Conservation (phyloP, 2,797 vertebrate genomes). For the Channallabes apus region DNA sequence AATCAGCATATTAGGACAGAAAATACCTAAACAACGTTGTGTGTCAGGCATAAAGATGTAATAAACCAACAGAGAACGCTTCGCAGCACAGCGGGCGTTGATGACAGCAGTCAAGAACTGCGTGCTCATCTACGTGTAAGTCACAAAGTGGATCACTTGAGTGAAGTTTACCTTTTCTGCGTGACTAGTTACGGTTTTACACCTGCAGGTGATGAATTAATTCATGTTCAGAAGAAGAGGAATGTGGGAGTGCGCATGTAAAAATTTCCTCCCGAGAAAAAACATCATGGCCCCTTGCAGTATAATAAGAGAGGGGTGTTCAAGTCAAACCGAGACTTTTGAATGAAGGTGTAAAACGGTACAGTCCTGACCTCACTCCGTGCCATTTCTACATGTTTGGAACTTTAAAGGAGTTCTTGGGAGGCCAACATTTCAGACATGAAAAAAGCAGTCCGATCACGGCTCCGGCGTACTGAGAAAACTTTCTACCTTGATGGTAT, state of each 20-base stretch:
- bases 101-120: conserved; percentile 24
- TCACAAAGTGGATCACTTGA: conserved; percentile 67
- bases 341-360: no score
- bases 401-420: no score
- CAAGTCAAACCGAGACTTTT: no score
- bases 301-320: no score
- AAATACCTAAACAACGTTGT: background rate
- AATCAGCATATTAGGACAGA: background rate
- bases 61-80: conserved; percentile 7
- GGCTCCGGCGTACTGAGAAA: no score
- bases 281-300: no score
- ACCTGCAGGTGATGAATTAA: conserved; percentile 66
- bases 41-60: background rate
- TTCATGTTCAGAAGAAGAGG: conserved; percentile 16
- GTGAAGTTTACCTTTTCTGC: conserved; percentile 63
- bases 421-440: no score
- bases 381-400: no score
- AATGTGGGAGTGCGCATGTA: background rate
- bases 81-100: conserved; percentile 24
- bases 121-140: conserved; percentile 69
- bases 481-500: no score
- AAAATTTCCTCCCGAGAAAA: background rate
- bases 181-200: conserved; percentile 65
- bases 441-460: no score
- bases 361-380: no score